Base-by-base conservation (phyloP, 2,888 invertebrate genomes). In the Eledone cirrhosa region DNA sequence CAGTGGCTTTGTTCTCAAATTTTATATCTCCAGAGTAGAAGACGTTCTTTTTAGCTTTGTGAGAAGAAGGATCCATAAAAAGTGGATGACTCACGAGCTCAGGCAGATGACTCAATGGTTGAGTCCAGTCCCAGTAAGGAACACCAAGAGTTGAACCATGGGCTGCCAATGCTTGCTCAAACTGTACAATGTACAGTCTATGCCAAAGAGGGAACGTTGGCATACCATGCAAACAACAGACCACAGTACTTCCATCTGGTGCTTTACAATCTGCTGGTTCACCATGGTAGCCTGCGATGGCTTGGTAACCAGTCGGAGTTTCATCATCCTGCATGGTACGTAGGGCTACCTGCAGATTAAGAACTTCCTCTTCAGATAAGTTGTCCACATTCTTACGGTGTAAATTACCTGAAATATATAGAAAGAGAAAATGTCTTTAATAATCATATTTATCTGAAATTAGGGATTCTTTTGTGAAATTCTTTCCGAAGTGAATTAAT, bases 81-180 rank as follows among this genome's bases (percentile, higher is more conserved):
- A 78, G 2, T 16, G 77, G 63, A 48, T 80, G 78, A 53, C 69
- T 75, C 16, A 82, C 83, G 16, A 83, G 77, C 33, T 77, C 74
- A 7, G 83, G 83, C 29, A 83, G 78, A 0, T 80, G 33, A 19
- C 48, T 78, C 27, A 81, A 24, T 3, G 81, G 80, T 69, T 77
- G 29, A 5, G 82, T 83, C 82, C 82, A 82, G 76, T 83, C 83
- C 83, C 83, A 83, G 80, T 82, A 83, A 13, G 83, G 83, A 33
- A 83, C 76, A 33, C 83, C 82, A 53, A 82, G 75, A 31, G 80
- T 33, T 75, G 48, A 31, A 59, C 53, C 48, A 63, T 75, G 59
- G 5, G 31, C 41, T 24, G 41, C 24, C 27, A 47, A 7, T 75
- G 77, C 77, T 48, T 80, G 80, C 47, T 82, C 83, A n/a, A 82